Conservation (phyloP, 1,140 invertebrate species). For the Aphis craccivora region DNA sequence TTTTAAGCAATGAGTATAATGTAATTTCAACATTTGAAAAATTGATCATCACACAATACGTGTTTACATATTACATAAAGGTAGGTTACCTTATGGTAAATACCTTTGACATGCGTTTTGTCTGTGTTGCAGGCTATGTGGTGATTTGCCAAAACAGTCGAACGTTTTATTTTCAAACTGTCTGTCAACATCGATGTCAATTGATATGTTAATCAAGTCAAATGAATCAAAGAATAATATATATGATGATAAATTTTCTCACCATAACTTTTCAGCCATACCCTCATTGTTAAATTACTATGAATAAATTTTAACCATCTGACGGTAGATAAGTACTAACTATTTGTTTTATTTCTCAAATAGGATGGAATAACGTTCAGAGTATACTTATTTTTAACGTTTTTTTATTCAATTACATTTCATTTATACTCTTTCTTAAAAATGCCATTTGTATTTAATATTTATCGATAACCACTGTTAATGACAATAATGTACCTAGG, state of each 20-base stretch:
- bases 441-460: neutral
- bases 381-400: neutral
- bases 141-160: neutral
- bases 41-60: neutral
- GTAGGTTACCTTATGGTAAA: too few species aligned
- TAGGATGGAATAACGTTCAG: neutral
- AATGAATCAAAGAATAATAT: neutral
- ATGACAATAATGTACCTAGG: neutral
- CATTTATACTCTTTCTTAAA: neutral
- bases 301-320: neutral
- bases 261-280: neutral
- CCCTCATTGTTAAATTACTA: neutral
- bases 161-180: slow-evolving; percentile 34
- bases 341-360: neutral
- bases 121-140: neutral
- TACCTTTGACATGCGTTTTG: neutral
- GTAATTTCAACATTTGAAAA: neutral
- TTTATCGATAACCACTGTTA: neutral
- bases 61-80: neutral
- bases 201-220: neutral
- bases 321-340: neutral
- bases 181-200: slow-evolving; percentile 5
- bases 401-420: neutral
- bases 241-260: neutral
- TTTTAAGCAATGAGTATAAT: neutral